Evolutionary conservation across 2,113 vertebrate species (phyloP), one percentile per base, ranked within the genome.

Genomic region (Microcebus griseorufus): DNA sequence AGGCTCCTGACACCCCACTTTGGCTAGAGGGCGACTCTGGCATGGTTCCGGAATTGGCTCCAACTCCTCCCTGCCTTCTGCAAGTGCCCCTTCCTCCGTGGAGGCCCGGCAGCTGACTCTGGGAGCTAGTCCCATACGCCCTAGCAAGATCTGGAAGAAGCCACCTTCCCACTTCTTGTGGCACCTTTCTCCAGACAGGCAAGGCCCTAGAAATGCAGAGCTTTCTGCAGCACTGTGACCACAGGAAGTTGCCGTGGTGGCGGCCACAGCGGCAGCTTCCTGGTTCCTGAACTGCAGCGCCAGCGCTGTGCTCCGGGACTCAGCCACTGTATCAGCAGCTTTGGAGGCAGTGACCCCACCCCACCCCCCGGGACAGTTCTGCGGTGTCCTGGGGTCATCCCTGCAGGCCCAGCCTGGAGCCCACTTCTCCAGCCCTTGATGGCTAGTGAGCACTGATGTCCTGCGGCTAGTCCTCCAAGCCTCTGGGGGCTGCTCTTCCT

Each of bases 201-300:
- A 13, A 62, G 6, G 27, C 3, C 6, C 5, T n/a, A 6, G 70
- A 48, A n/a, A 51, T 29, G 12, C 22, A 32, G 12, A n/a, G 32
- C 32, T 2, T 27, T 8, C 25, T 11, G 18, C 0, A 2, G 32
- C 39, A 9, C 22, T 22, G 23, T 0, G 13, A 12, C n/a, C 29
- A 9, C 62, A 53, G 25, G 25, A 39, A 25, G 11, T 2, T 0
- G 13, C 53, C 6, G 0, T 20, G 39, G 34, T 23, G 37, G 9
- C 27, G 11, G 34, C 42, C 2, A 11, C n/a, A 0, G 16, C 4
- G 39, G 9, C 20, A 6, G 25, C 11, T 0, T 75, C 39, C 88
- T 2, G 9, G 27, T 1, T 29, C 51, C 39, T n/a, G 34, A 18
- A 12, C 23, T 2, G 16, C 3, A 4, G 29, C 29, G 0, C n/a